These are phyloP conservation scores for Cristatella mucedo DNA, from an alignment of 2,888 invertebrate genomes.

Conservation along the genomic window DNA sequence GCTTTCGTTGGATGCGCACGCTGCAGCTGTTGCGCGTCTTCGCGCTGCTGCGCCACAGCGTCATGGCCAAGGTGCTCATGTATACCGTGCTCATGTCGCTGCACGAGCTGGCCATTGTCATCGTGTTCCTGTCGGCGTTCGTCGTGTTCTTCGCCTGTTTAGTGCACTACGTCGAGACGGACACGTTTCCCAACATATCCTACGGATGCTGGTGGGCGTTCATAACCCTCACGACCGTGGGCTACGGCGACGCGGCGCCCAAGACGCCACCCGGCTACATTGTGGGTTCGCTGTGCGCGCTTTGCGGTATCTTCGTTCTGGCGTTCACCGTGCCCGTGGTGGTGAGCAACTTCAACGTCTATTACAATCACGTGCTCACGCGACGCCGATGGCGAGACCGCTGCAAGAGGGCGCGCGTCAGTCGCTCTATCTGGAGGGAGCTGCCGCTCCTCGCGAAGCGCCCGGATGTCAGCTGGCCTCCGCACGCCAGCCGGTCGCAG, in stretches of 20 bases:
- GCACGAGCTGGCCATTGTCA: slow-evolving; percentile 17
- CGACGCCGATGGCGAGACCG: too few relatives aligned
- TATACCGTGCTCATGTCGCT: slow-evolving; percentile 19
- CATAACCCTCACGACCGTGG: slow-evolving; percentile 85
- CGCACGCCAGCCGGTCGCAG: too few relatives aligned
- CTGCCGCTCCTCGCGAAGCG: too few relatives aligned
- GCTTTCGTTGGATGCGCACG: too few relatives aligned
- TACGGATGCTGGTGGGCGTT: slow-evolving; percentile 76
- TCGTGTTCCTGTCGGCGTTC: slow-evolving; percentile 18
- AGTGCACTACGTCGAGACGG: slow-evolving; percentile 20
- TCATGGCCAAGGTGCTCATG: slow-evolving; percentile 19
- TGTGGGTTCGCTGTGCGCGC: slow-evolving; percentile 19
- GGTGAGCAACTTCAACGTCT: slow-evolving; percentile 20
- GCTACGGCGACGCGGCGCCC: slow-evolving; percentile 19
- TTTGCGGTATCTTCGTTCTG: slow-evolving; percentile 19
- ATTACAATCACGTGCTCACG: too few relatives aligned
- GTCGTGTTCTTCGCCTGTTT: slow-evolving; percentile 20
- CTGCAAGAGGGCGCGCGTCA: too few relatives aligned
- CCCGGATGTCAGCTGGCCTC: too few relatives aligned
- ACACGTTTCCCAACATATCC: slow-evolving; percentile 40
- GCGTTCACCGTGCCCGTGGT: slow-evolving; percentile 21
- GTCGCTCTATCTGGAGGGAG: too few relatives aligned
- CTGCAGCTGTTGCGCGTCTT: too few relatives aligned
- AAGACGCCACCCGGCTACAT: slow-evolving; percentile 17
- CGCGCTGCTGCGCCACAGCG: too few relatives aligned